Evolutionary conservation across 2,797 vertebrate species (phyloP).

Genomic region (Cirrhinus mrigala): DNA sequence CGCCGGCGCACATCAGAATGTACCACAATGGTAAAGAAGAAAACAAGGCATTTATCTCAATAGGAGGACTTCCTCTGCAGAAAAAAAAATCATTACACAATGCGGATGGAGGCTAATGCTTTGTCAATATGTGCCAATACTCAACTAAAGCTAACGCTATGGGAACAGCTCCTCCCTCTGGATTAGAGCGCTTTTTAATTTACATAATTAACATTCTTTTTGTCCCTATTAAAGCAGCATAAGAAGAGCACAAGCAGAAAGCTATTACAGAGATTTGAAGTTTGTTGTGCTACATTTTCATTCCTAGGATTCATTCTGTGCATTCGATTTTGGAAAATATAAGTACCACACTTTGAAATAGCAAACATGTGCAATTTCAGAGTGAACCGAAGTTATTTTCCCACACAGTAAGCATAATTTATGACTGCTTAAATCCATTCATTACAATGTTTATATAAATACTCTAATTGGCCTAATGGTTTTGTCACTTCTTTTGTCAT

Average conservation of each 20-base stretch:
- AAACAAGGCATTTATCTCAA: constrained; percentile 64
- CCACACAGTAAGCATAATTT: constrained; percentile 55
- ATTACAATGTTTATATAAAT: constrained; percentile 64
- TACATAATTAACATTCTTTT: constrained; percentile 45
- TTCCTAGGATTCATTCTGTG: neutral
- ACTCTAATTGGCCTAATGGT: constrained; percentile 70
- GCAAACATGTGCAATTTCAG: constrained; percentile 43
- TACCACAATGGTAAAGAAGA: constrained; percentile 51
- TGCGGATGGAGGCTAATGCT: constrained; percentile 50
- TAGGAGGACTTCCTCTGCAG: constrained; percentile 55
- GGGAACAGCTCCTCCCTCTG: constrained; percentile 39
- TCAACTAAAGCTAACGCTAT: constrained; percentile 28
- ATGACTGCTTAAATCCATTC: constrained; percentile 59
- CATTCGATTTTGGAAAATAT: neutral
- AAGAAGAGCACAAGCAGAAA: constrained; percentile 2
- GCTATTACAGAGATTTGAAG: neutral
- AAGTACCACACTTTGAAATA: neutral
- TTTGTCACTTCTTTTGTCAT: constrained; percentile 66
- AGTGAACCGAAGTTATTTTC: constrained; percentile 43
- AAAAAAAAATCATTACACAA: constrained; percentile 49
- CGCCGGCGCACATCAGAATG: constrained; percentile 58
- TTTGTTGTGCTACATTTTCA: constrained; percentile 6
- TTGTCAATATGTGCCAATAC: constrained; percentile 50
- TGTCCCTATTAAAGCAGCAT: constrained; percentile 7
- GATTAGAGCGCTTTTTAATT: constrained; percentile 42